Conservation (phyloP, 1,140 invertebrate species). For the Achroia grisella region DNA sequence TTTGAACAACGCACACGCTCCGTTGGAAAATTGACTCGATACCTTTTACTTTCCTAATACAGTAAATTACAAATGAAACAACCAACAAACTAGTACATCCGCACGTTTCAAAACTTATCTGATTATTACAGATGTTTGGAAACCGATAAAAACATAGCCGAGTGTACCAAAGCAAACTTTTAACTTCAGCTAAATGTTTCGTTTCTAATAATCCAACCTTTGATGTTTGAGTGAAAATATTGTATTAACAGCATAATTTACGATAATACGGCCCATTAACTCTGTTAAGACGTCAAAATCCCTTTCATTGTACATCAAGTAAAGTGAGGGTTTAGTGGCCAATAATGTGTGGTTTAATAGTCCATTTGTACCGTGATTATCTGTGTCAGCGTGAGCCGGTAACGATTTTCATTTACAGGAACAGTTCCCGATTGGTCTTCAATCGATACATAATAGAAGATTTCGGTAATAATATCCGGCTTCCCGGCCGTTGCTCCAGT, state of each 20-base stretch:
- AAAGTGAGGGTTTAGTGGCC: too few relatives aligned
- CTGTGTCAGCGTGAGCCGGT: slow-evolving; percentile 30
- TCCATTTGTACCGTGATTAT: too few relatives aligned
- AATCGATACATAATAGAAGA: slow-evolving; percentile 61
- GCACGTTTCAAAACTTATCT: slow-evolving; percentile 17
- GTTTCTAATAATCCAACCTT: slow-evolving; percentile 2
- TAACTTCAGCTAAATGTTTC: neutral
- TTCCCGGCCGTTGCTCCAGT: slow-evolving; percentile 38
- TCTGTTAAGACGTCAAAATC: slow-evolving; percentile 1
- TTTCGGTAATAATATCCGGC: slow-evolving; percentile 52
- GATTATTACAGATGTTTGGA: slow-evolving; percentile 4
- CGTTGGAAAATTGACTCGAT: slow-evolving; percentile 8
- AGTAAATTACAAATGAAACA: slow-evolving; percentile 14
- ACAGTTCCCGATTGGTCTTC: slow-evolving; percentile 35
- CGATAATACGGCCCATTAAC: neutral
- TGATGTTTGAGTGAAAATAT: slow-evolving; percentile 9
- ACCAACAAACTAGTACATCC: neutral
- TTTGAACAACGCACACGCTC: neutral
- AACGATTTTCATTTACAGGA: slow-evolving; percentile 58
- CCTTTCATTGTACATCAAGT: too few relatives aligned
- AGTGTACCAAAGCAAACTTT: slow-evolving; percentile 8
- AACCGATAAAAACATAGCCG: neutral
- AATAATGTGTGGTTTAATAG: too few relatives aligned
- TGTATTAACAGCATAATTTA: neutral
- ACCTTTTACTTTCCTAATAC: neutral